phyloP scores from a whole-genome alignment of 2,888 invertebrate species.

The Ctena decussata region DNA sequence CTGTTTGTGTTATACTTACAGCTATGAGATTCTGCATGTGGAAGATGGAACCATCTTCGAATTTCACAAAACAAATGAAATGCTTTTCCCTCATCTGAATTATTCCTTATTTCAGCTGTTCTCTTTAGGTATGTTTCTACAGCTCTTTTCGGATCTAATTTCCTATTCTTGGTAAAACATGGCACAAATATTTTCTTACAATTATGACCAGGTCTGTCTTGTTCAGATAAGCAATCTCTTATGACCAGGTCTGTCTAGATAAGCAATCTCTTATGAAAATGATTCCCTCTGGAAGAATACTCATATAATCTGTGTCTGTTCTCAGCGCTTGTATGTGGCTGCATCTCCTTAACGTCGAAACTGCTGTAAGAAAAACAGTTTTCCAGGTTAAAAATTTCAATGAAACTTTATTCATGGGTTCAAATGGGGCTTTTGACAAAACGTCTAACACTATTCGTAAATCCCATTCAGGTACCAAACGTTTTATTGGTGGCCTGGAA shows the following conservation, averaged over 20 bases:
- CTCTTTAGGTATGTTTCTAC: too few relatives aligned
- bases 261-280: constrained; percentile 22
- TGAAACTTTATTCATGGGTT: background rate
- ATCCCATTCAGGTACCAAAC: constrained; percentile 18
- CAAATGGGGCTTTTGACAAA: background rate
- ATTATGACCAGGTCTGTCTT: too few relatives aligned
- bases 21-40: too few relatives aligned
- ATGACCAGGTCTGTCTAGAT: constrained; percentile 28
- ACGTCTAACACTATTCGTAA: background rate
- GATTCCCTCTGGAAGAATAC: constrained; percentile 19
- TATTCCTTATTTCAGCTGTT: too few relatives aligned
- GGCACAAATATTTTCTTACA: too few relatives aligned
- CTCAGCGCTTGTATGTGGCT: constrained; percentile 37
- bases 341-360: constrained; percentile 31
- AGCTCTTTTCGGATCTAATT: too few relatives aligned
- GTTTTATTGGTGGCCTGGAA: background rate
- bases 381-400: constrained; percentile 9
- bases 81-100: too few relatives aligned
- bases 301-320: constrained; percentile 19
- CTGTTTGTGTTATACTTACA: too few relatives aligned
- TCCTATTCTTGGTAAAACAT: too few relatives aligned
- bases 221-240: too few relatives aligned
- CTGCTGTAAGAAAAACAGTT: constrained; percentile 27
- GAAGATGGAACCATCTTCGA: too few relatives aligned
- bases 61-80: too few relatives aligned